A percentile compares a stretch with the other conserved stretches of the same genome.
Conservation (phyloP, 2,113 vertebrate species). For the Thalassarche chlororhynchos region DNA sequence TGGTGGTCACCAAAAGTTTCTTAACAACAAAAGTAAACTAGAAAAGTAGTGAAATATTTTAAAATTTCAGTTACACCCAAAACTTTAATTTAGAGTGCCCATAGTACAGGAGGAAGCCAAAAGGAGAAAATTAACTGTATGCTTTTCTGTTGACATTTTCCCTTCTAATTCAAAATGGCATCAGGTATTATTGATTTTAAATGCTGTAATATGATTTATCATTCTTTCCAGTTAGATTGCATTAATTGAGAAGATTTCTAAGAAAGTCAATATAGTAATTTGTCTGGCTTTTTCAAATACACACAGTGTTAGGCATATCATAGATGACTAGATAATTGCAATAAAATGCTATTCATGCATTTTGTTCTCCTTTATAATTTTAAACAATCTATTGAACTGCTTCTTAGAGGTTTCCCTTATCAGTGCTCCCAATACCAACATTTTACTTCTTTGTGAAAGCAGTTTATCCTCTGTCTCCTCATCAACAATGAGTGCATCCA, state of each 20-base stretch:
- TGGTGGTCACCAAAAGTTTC: not conserved
- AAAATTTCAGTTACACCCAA: not conserved
- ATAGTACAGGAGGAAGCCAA: not conserved
- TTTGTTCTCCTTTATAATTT: not conserved
- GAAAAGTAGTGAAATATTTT: not conserved
- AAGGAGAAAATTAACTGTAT: not conserved
- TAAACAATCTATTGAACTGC: not conserved
- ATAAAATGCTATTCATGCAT: not conserved
- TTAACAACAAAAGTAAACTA: not conserved
- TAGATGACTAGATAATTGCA: not conserved
- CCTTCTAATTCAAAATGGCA: not conserved
- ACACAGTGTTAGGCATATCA: not conserved
- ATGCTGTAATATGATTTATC: not conserved
- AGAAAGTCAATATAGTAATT: not conserved
- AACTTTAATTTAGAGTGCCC: not conserved
- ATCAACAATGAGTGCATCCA: not conserved
- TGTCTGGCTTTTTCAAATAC: not conserved
- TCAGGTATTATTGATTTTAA: not conserved
- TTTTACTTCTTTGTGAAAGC: not conserved
- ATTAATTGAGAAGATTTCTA: not conserved
- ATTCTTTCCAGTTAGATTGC: not conserved
- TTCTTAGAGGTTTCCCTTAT: not conserved
- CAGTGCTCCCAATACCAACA: not conserved
- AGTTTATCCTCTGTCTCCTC: not conserved
- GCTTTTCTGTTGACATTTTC: not conserved